A percentile compares a stretch with the other conserved stretches of the same genome.
Conservation (phyloP, 2,888 invertebrate species). For the Aradus depressus region DNA sequence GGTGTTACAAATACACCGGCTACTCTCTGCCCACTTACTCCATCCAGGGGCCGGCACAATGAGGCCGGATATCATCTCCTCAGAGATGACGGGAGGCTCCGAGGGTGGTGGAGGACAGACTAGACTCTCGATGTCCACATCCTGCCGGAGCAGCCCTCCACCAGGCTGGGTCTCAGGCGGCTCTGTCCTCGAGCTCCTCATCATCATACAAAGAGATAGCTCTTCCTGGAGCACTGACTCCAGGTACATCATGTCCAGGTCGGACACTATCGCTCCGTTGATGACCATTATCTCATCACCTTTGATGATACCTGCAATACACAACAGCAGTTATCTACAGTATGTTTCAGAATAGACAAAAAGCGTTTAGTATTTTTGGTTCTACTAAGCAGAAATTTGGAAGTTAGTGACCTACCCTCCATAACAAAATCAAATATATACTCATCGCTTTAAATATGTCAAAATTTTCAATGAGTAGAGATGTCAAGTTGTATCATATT, state of each 20-base stretch:
- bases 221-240: slow-evolving; percentile 94
- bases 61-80: slow-evolving; percentile 91
- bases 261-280: slow-evolving; percentile 94
- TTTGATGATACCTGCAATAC: slow-evolving; percentile 74
- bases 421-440: no score
- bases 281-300: slow-evolving; percentile 98
- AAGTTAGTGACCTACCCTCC: no score
- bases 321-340: neutral
- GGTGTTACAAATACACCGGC: no score
- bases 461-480: no score
- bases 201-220: slow-evolving; percentile 89
- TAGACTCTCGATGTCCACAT: slow-evolving; percentile 87
- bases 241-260: slow-evolving; percentile 98
- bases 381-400: no score
- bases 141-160: slow-evolving; percentile 62
- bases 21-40: slow-evolving; percentile 38
- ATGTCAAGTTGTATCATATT: no score
- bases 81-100: slow-evolving; percentile 85
- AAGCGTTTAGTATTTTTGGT: no score
- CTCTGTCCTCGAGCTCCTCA: slow-evolving; percentile 60
- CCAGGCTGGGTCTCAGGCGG: slow-evolving; percentile 40
- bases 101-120: slow-evolving; percentile 94
- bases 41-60: slow-evolving; percentile 94
- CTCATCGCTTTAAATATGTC: no score
- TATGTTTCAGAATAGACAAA: neutral